Conservation (phyloP, 1,140 invertebrate species). For the Ceratoteleas bidentatus region DNA sequence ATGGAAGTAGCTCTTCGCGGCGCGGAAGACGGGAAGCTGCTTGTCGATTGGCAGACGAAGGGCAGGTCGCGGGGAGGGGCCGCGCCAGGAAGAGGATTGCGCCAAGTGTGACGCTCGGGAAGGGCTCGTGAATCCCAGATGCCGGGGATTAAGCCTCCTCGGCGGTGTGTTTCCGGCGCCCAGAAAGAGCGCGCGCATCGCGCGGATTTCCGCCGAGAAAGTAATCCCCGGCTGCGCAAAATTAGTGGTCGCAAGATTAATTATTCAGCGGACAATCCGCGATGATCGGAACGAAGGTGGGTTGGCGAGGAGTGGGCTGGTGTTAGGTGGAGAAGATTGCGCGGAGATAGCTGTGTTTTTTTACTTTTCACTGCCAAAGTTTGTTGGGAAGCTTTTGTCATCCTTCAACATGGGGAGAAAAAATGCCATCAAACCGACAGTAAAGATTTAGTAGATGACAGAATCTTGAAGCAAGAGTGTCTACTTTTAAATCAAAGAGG, state of each 20-base stretch:
- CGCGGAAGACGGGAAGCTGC: constrained; percentile 73
- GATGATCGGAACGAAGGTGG: no score
- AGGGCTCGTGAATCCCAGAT: constrained; percentile 80
- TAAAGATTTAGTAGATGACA: no score
- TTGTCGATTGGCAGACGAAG: constrained; percentile 72
- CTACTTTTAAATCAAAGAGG: no score
- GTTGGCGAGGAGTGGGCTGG: no score
- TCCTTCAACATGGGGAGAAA: no score
- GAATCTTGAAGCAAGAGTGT: no score
- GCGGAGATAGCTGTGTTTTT: no score
- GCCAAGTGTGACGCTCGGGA: constrained; percentile 64
- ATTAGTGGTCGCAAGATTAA: constrained; percentile 46
- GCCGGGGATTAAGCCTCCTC: constrained; percentile 78
- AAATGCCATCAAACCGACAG: no score
- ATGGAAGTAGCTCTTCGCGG: constrained; percentile 77
- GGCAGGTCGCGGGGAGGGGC: constrained; percentile 44
- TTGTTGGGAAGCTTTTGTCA: no score
- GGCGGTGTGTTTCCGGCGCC: constrained; percentile 76
- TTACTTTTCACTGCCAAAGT: no score
- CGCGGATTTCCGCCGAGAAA: constrained; percentile 57
- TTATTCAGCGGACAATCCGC: constrained; percentile 39
- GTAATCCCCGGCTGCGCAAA: constrained; percentile 51
- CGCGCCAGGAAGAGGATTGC: constrained; percentile 60
- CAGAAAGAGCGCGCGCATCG: constrained; percentile 66
- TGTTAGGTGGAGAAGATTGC: no score